Base-by-base conservation (phyloP, 2,113 vertebrate species). In the Carassius carassius region DNA sequence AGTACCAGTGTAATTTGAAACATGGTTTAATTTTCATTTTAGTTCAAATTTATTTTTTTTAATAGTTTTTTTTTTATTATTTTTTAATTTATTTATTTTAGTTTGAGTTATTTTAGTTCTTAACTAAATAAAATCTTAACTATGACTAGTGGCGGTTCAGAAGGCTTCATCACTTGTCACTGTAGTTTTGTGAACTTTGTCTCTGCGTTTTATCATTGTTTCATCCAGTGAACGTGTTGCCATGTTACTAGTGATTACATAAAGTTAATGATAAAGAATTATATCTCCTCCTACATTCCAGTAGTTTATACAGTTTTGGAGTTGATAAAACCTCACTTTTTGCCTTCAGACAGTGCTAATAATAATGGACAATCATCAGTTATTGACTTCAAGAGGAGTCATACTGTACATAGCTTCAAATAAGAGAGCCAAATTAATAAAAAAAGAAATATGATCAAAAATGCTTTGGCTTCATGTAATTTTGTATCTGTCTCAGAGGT, bases 141-240 rank as follows among this genome's bases (percentile, higher is more conserved):
- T 41, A 41, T 41, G 8, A 41, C 41, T 44, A 44, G 70, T 17
- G 10, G n/a, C 51, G 23, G 82, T 84, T 73, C n/a, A 86, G 29
- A 65, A 21, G 17, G 3, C 11, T 81, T 84, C n/a, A 62, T 72
- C 21, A 32, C 44, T 25, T 41, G 60, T 85, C 63, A 23, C 83
- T 47, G 69, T 41, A 23, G 41, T n/a, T 60, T 3, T 8, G 37
- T 79, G 79, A 84, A 81, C 84, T 84, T 87, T 86, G 86, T 37
- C n/a, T 49, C 29, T 58, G 2, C 17, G n/a, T 19, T 80, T 63
- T 84, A 29, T 37, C 69, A 35, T 62, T 82, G 44, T 32, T 51
- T 54, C 23, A n/a, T 5, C 29, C 56, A 74, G 41, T 78, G 62
- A 74, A 54, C 17, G 65, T 70, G 54, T 54, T 70, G 37, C 25